Conservation (phyloP, 2,888 invertebrate genomes). For the Tetrapedia diversipes region DNA sequence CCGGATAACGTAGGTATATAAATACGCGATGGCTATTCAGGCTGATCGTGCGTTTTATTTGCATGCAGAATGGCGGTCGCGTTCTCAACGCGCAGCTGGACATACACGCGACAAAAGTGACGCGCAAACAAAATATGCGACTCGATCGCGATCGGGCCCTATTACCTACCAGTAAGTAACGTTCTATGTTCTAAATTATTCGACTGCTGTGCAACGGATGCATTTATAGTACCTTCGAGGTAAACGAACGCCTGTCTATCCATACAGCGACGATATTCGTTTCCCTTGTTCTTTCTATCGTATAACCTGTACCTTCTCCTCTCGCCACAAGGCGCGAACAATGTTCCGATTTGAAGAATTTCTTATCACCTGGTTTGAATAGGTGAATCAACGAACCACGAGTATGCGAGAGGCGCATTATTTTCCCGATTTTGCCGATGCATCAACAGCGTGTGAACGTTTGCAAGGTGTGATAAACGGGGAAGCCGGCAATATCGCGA, state of each 20-base stretch:
- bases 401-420: slow-evolving; percentile 28
- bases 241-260: no score
- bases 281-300: background rate
- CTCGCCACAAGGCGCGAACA: slow-evolving; percentile 12
- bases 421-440: slow-evolving; percentile 26
- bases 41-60: slow-evolving; percentile 73
- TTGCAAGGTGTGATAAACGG: background rate
- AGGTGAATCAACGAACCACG: slow-evolving; percentile 19
- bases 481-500: slow-evolving; percentile 12
- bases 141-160: slow-evolving; percentile 42
- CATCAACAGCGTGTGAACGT: slow-evolving; percentile 22
- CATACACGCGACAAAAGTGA: slow-evolving; percentile 76
- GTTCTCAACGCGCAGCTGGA: slow-evolving; percentile 75
- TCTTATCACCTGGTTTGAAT: slow-evolving; percentile 16
- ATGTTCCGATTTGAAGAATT: slow-evolving; percentile 15
- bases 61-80: slow-evolving; percentile 72
- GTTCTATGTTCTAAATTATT: slow-evolving; percentile 34
- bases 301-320: slow-evolving; percentile 18
- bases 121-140: slow-evolving; percentile 75
- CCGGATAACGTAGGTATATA: slow-evolving; percentile 70
- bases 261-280: background rate
- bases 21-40: slow-evolving; percentile 69
- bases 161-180: no score
- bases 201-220: slow-evolving; percentile 41
- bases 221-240: no score